Base-by-base conservation (phyloP, 2,888 invertebrate genomes). In the Erebia ligea region DNA sequence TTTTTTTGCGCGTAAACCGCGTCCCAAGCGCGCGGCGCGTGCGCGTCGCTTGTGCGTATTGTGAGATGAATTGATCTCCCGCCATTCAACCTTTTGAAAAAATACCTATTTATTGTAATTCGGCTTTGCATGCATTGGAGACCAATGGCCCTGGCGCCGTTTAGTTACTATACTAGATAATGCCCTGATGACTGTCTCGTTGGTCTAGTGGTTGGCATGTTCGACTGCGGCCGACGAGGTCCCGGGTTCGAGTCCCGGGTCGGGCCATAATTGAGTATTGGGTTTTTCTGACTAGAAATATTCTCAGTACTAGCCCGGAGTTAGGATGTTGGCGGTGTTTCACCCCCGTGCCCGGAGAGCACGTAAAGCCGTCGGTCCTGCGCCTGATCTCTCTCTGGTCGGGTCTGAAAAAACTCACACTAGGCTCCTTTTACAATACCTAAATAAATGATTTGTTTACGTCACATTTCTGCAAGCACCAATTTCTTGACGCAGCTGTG, bases 1-100 rank as follows among this genome's bases (percentile, higher is more conserved):
- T 54, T 59, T 54, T 59, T 67, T 50, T 34, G 21, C 59, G 40
- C 59, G 76, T 75, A 78, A 79, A 82, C 84, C 84, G 69, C 65
- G 72, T 71, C 58, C n/a, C 85, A 85, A 85, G 84, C 89, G 89
- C 88, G 86, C 82, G 77, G 81, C 83, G 86, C 89, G 85, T 87
- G 90, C 89, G 89, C 87, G 82, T 78, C 79, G 78, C 64, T 66
- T 70, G 69, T 81, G 79, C 83, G 83, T 85, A 85, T 85, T 87
- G 71, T 70, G 65, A 71, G 76, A 80, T 82, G 80, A 76, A 85
- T 86, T 80, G 82, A 81, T 81, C 84, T 85, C 86, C 83, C 84
- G 82, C 84, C 84, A 83, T 83, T 82, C 82, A 86, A 84, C 86
- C 86, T 85, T 77, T 78, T 78, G 78, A 80, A 78, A 78, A 57